Evolutionary conservation across 2,888 invertebrate species (phyloP), one percentile per base, ranked within the genome.

Genomic region (Neuroscelio doddi): DNA sequence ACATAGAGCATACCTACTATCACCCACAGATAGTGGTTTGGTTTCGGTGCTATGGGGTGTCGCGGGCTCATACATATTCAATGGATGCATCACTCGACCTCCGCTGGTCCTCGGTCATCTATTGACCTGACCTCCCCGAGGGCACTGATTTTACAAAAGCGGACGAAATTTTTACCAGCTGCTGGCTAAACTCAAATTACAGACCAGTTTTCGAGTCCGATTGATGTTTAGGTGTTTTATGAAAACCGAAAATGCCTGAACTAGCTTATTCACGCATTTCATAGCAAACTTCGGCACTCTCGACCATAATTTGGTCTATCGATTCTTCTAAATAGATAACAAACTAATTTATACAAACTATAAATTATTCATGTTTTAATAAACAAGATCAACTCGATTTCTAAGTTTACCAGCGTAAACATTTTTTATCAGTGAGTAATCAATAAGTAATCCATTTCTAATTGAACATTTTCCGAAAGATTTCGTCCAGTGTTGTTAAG

Each of bases 61-160:
- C 83, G 80, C 81, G 80, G 81, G 85, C 87, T 89, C 87, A 89
- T 89, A 87, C 89, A 89, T 89, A 89, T 89, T 89, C 89, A 89
- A 85, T 82, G 85, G 85, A 87, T 89, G 88, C 89, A 88, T 87
- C 88, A 87, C 75, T 82, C 82, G 75, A 76, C 75, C 75, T 72
- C 75, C 75, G 71, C 72, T 67, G 72, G 63, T 70, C 74, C 76
- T 76, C 72, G 81, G 74, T 76, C 78, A 80, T 80, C 80, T 84
- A 83, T 79, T 79, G 79, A 77, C 75, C 74, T 58, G 68, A 55
- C 71, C 71, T 75, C 72, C 73, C 72, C 58, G 64, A 75, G 73
- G 73, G 71, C 73, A 69, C 74, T 56, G 70, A 59, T 63, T 45
- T 49, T 52, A 17, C 56, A 36, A 50, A 64, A 36, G 50, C 15